Conservation (phyloP, 2,113 vertebrate genomes). For the Promerops cafer region DNA sequence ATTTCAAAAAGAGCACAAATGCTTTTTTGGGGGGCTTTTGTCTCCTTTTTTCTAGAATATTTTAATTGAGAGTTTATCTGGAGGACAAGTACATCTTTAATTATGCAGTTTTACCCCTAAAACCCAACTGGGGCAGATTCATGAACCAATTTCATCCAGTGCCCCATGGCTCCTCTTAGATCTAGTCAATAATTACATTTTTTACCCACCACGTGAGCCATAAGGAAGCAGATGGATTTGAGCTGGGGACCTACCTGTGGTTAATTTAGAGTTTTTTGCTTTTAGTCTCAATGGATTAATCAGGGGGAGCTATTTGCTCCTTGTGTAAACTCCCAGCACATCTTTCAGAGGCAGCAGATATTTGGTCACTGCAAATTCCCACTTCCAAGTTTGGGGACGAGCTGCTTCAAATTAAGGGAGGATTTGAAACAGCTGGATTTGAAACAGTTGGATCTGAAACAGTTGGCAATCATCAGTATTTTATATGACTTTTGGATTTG, state of each 20-base stretch:
- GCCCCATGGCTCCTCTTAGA: not conserved
- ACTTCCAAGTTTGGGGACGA: not conserved
- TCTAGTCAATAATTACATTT: not conserved
- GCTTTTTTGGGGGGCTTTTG: not conserved
- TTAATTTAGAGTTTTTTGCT: not conserved
- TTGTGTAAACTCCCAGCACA: not conserved
- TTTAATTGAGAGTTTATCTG: not conserved
- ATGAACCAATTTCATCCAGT: not conserved
- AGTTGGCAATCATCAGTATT: not conserved
- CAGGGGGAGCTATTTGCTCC: not conserved
- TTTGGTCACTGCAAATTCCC: not conserved
- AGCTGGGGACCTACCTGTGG: not conserved
- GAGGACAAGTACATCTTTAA: not conserved
- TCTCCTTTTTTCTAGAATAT: not conserved
- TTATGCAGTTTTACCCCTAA: not conserved
- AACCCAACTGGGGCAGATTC: not conserved
- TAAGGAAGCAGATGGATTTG: slow-evolving; percentile 23
- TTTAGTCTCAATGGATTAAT: not conserved
- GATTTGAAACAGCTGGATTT: not conserved
- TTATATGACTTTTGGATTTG: not conserved
- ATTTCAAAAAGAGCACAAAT: not conserved
- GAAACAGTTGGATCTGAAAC: too few species aligned
- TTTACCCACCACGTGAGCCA: not conserved
- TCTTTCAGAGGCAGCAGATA: not conserved
- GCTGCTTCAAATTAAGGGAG: not conserved